phyloP scores from a whole-genome alignment of 2,113 vertebrate species.

The Phyllopteryx taeniolatus region DNA sequence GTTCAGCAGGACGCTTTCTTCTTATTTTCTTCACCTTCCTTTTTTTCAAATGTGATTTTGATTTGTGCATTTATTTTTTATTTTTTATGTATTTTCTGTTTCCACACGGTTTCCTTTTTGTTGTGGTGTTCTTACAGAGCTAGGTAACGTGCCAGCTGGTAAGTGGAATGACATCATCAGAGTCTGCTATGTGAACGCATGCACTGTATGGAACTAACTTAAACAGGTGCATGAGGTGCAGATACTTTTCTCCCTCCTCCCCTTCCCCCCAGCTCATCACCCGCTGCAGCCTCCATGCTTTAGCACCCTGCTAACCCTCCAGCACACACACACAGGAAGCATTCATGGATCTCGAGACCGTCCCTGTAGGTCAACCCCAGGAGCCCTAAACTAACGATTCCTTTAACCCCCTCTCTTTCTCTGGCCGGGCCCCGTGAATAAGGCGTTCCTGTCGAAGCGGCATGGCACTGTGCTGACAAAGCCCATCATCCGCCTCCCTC shows the following conservation, averaged over 20 bases:
- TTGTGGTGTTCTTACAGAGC: constrained; percentile 80
- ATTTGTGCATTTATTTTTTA: constrained; percentile 80
- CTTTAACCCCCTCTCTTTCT: constrained; percentile 24
- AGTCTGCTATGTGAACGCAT: constrained; percentile 79
- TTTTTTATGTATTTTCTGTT: constrained; percentile 81
- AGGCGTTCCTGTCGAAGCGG: constrained; percentile 29
- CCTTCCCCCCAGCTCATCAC: constrained; percentile 30
- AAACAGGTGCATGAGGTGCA: constrained; percentile 71
- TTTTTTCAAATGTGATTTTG: constrained; percentile 74
- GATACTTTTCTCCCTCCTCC: constrained; percentile 44
- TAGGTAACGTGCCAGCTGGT: constrained; percentile 91
- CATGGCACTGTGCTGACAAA: constrained; percentile 62
- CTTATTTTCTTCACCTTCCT: not conserved
- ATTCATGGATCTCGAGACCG: constrained; percentile 16
- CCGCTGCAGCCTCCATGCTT: constrained; percentile 63
- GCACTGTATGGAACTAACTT: constrained; percentile 59
- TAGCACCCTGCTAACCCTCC: constrained; percentile 48
- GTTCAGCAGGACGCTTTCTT: constrained; percentile 27
- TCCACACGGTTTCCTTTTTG: constrained; percentile 73
- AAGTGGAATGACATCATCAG: constrained; percentile 77
- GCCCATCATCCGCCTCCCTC: constrained; percentile 56
- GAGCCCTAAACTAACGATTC: constrained; percentile 49
- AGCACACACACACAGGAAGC: constrained; percentile 39
- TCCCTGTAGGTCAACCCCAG: constrained; percentile 29
- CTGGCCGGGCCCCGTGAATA: constrained; percentile 21